Conservation (phyloP, 1,140 invertebrate genomes). For the Hyphantria cunea region DNA sequence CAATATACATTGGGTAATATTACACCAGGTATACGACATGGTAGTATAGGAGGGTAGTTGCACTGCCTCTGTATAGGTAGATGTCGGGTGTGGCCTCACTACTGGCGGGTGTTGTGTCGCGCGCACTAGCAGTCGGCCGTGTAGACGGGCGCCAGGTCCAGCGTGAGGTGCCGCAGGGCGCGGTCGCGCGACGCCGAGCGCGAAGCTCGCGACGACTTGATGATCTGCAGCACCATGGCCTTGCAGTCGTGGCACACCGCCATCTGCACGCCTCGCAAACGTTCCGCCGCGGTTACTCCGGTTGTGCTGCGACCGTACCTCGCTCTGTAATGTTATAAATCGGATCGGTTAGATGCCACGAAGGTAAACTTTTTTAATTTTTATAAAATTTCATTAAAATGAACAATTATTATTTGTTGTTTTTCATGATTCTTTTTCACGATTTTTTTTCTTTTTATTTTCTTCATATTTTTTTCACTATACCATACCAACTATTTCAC, state of each 20-base stretch:
- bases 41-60: no score
- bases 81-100: neutral
- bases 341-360: neutral
- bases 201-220: slow-evolving; percentile 91
- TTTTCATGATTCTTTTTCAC: no score
- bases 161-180: slow-evolving; percentile 89
- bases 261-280: slow-evolving; percentile 90
- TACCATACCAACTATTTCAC: no score
- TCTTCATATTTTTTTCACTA: no score
- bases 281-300: slow-evolving; percentile 81
- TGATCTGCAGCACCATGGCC: slow-evolving; percentile 96
- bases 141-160: slow-evolving; percentile 91
- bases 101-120: neutral
- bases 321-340: slow-evolving; percentile 38
- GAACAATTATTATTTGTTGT: no score
- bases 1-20: no score
- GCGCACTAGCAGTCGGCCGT: slow-evolving; percentile 88
- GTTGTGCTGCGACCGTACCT: slow-evolving; percentile 77
- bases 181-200: slow-evolving; percentile 90
- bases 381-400: no score
- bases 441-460: no score
- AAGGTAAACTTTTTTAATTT: no score
- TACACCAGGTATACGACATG: no score
- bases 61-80: no score
- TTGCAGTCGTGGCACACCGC: slow-evolving; percentile 97